These are phyloP conservation scores for Mimachlamys varia DNA, from an alignment of 2,888 invertebrate species.

Conservation along the genomic window DNA sequence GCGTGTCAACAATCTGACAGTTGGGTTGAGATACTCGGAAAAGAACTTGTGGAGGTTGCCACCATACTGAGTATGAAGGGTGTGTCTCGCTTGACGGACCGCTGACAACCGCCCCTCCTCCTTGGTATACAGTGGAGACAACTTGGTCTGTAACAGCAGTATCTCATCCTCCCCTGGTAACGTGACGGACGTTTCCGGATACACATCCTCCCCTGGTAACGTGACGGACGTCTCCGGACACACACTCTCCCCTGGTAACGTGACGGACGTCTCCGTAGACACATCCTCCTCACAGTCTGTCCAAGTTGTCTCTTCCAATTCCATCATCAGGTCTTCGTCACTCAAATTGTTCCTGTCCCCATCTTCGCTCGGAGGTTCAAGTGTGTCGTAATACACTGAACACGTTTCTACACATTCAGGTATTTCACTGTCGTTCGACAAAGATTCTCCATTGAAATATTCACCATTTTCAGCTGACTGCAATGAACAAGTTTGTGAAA, in stretches of 20 bases:
- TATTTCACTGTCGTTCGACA: neutral
- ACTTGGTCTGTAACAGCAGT: neutral
- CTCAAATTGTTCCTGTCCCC: neutral
- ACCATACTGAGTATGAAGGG: neutral
- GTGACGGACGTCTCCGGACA: no score
- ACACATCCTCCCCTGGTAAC: no score
- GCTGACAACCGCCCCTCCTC: neutral
- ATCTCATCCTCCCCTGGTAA: neutral
- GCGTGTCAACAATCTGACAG: neutral
- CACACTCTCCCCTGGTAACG: no score
- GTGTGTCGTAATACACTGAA: neutral
- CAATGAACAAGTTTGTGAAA: neutral
- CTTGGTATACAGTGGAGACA: neutral
- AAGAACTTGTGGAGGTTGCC: neutral
- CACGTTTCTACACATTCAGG: neutral
- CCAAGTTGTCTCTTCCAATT: neutral
- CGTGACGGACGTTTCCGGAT: no score
- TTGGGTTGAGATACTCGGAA: neutral
- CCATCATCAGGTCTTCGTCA: neutral
- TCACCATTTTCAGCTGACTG: neutral
- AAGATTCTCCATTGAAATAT: neutral
- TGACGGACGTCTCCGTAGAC: neutral
- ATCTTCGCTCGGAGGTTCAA: neutral
- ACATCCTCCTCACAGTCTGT: constrained; percentile 12
- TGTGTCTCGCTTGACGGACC: neutral